Evolutionary conservation across 2,113 vertebrate species (phyloP).

Genomic region (Cynopterus brachyotis): DNA sequence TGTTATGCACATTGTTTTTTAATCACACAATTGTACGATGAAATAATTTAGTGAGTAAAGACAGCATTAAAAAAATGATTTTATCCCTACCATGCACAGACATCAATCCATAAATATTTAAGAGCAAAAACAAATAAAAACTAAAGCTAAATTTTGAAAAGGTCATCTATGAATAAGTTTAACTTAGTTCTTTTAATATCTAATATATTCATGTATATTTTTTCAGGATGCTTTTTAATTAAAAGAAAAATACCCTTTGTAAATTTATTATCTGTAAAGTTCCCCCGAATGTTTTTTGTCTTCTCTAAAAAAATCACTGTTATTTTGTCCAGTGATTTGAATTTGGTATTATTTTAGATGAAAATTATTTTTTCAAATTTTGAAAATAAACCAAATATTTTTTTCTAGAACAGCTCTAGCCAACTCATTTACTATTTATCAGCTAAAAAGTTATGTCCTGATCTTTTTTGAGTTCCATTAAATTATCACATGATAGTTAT

Average conservation of each 20-base stretch:
- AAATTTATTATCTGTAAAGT: neutral
- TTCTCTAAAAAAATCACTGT: neutral
- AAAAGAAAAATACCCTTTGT: neutral
- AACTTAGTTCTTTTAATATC: neutral
- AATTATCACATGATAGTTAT: neutral
- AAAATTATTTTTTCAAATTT: neutral
- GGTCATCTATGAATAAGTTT: neutral
- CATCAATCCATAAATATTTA: neutral
- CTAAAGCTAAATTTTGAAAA: neutral
- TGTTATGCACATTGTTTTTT: neutral
- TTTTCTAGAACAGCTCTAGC: neutral
- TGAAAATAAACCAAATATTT: neutral
- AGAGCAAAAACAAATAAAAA: neutral
- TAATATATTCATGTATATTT: neutral
- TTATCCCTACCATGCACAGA: neutral
- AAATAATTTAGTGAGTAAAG: neutral
- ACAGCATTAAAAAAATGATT: neutral
- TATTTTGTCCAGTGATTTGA: constrained; percentile 2
- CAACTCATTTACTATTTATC: neutral
- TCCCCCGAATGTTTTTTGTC: too few relatives aligned
- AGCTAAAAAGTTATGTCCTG: neutral
- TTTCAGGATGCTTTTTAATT: neutral
- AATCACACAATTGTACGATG: neutral
- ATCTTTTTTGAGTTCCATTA: neutral
- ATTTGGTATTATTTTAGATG: neutral